Conservation (phyloP, 2,888 invertebrate genomes). For the Drosophila hawaiiensis region DNA sequence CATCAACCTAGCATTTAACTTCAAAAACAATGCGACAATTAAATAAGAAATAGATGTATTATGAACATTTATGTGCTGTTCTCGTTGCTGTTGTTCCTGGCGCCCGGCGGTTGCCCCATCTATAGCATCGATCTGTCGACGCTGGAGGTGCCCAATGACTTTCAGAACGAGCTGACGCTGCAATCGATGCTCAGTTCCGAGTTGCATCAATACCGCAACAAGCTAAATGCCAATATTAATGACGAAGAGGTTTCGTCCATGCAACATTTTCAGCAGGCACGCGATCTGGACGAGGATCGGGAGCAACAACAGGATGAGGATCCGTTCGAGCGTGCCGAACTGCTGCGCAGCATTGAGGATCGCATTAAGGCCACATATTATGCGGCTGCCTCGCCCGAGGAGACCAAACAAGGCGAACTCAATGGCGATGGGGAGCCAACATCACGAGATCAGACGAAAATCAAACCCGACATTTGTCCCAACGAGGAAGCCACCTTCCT, state of each 20-base stretch:
- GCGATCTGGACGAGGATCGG: neutral
- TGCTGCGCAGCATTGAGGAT: conserved; percentile 44
- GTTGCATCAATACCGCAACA: conserved; percentile 57
- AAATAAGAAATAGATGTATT: conserved; percentile 60
- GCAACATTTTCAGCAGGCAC: conserved; percentile 14
- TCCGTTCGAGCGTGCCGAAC: conserved; percentile 19
- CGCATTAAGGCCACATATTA: conserved; percentile 38
- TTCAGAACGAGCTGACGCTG: conserved; percentile 75
- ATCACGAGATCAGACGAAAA: neutral
- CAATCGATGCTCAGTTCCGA: conserved; percentile 75
- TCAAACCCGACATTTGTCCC: neutral
- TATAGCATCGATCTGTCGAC: conserved; percentile 78
- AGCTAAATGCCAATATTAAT: conserved; percentile 40
- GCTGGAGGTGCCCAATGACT: conserved; percentile 70
- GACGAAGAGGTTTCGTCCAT: conserved; percentile 10
- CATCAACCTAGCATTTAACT: conserved; percentile 33
- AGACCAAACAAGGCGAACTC: conserved; percentile 1
- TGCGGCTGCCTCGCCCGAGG: conserved; percentile 32
- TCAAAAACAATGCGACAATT: conserved; percentile 50
- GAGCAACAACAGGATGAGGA: conserved; percentile 9
- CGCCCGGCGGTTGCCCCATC: conserved; percentile 75
- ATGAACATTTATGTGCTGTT: conserved; percentile 75
- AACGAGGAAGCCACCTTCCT: conserved; percentile 63
- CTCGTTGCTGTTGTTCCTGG: conserved; percentile 70
- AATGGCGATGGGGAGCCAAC: neutral